Percentiles rank a stretch among this genome's conserved stretches.
phyloP scores from a whole-genome alignment of 2,113 vertebrate genomes.

The Blennius ocellaris region DNA sequence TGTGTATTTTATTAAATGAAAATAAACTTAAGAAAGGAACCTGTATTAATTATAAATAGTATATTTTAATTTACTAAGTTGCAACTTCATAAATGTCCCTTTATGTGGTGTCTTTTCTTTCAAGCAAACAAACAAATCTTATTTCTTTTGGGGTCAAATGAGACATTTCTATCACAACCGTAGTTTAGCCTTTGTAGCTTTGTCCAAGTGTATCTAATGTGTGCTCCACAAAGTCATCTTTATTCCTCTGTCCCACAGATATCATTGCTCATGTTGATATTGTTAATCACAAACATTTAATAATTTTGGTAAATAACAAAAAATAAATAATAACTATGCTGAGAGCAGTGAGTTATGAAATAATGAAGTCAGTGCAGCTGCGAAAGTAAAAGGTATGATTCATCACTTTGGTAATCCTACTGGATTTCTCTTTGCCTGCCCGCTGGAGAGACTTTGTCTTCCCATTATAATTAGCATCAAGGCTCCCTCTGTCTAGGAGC shows the following conservation, averaged over 20 bases:
- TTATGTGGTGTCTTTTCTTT: no score
- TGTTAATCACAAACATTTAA: constrained; percentile 63
- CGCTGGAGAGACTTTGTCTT: constrained; percentile 75
- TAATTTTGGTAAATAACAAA: constrained; percentile 37
- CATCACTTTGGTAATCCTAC: constrained; percentile 71
- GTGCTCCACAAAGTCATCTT: neutral
- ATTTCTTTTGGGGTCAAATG: no score
- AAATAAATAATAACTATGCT: constrained; percentile 47
- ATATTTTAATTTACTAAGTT: no score
- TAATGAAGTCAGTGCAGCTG: constrained; percentile 72
- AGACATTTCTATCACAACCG: neutral
- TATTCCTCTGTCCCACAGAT: constrained; percentile 20
- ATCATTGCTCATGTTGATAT: constrained; percentile 27
- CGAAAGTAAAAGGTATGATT: constrained; percentile 73
- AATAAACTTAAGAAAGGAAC: no score
- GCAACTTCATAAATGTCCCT: no score
- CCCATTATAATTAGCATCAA: constrained; percentile 80
- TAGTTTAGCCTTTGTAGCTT: constrained; percentile 7
- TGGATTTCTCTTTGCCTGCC: constrained; percentile 69
- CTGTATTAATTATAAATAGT: no score
- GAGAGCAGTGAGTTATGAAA: constrained; percentile 70
- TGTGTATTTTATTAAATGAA: no score
- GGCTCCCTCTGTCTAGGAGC: constrained; percentile 68
- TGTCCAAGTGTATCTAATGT: neutral
- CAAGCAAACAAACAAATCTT: no score